Evolutionary conservation across 2,888 invertebrate genomes (phyloP), one percentile per base, ranked within the genome.

Genomic region (Pseudoips prasinana): DNA sequence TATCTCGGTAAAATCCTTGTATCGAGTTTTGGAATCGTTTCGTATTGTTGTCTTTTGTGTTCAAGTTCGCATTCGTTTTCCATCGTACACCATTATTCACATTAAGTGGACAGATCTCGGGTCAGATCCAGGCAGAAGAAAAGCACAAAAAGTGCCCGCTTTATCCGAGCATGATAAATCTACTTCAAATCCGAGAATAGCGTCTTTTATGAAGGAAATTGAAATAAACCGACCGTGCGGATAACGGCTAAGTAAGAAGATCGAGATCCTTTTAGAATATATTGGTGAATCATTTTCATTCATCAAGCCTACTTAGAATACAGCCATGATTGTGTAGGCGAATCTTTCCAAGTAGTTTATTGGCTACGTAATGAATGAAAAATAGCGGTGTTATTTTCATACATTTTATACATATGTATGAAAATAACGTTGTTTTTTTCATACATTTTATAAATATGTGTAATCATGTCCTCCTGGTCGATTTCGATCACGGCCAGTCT

Each of bases 181-280:
- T 88, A 87, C 88, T 88, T 88, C 88, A 88, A 88, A 88, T 88
- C 88, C 87, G 86, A 88, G 87, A 87, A 88, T 87, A 86, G 83
- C 88, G 83, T 87, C 88, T 87, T 86, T 87, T 88, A 88, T 88
- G 88, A 88, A 87, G 85, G 86, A 87, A 88, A 88, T 88, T 88
- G 88, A 88, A 88, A 88, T 88, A 88, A 88, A 88, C 88, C 88
- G 87, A 88, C 87, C 87, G 88, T 87, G 80, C 83, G 87, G 87
- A 87, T 87, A 86, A 85, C 85, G 73, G 83, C 86, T 87, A 87
- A 88, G 87, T 87, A 87, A 83, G 81, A 73, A 80, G 83, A 87
- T 85, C 83, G 80, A 73, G 80, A 84, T 79, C 84, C 84, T 74
- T 85, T 84, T 80, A 71, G 80, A 82, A 85, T 85, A 84, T 82